These are phyloP conservation scores for Manduca sexta DNA, from an alignment of 1,140 invertebrate genomes.

Conservation along the genomic window DNA sequence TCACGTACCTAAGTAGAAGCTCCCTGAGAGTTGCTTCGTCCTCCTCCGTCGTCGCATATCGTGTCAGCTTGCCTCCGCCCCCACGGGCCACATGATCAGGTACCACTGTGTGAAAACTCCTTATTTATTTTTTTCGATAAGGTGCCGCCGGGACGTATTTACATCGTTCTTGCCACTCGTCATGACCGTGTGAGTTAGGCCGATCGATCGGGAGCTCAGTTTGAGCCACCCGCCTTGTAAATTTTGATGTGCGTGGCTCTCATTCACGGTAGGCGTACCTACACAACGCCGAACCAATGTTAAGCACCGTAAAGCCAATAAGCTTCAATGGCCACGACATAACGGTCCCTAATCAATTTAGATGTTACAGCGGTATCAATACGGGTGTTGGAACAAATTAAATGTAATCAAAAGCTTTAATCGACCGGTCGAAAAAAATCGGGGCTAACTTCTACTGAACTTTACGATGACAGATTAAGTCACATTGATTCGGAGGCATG, in stretches of 20 bases:
- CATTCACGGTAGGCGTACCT: conserved; percentile 14
- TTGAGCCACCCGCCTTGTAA: neutral
- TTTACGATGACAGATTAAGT: too few species aligned
- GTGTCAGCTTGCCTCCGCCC: conserved; percentile 73
- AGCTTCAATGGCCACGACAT: conserved; percentile 56
- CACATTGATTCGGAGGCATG: too few species aligned
- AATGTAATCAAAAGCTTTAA: neutral
- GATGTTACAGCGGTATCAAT: conserved; percentile 6
- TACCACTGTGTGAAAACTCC: conserved; percentile 68
- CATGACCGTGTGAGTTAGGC: neutral
- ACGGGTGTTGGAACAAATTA: neutral
- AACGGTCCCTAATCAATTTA: conserved; percentile 32
- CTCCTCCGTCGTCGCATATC: conserved; percentile 80
- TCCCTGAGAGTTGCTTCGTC: conserved; percentile 89
- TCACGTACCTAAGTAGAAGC: conserved; percentile 87
- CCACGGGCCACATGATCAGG: conserved; percentile 72
- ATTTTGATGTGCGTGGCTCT: conserved; percentile 12
- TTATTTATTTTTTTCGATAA: conserved; percentile 38
- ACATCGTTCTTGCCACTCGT: too few species aligned
- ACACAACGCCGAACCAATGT: conserved; percentile 38
- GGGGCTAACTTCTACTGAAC: too few species aligned
- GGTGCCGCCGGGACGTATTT: too few species aligned
- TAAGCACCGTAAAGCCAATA: conserved; percentile 52
- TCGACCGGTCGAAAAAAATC: neutral
- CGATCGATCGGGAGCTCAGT: neutral